These are phyloP conservation scores for Microctonus hyperodae DNA, from an alignment of 2,888 invertebrate genomes.

Conservation along the genomic window DNA sequence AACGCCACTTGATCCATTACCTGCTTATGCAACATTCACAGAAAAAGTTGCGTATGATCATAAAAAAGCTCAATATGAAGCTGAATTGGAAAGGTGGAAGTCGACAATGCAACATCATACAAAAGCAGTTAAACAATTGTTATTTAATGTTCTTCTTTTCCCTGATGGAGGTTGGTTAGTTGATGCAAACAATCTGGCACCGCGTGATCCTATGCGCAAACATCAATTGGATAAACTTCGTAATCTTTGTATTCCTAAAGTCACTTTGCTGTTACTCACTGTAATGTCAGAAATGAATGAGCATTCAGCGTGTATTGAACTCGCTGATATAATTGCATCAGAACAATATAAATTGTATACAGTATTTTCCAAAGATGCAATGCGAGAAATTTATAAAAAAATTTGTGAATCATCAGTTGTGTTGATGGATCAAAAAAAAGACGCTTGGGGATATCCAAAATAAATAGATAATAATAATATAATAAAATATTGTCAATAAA, in stretches of 20 bases:
- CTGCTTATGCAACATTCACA: conserved; percentile 75
- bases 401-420: conserved; percentile 80
- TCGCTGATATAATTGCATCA: conserved; percentile 81
- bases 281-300: conserved; percentile 80
- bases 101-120: conserved; percentile 76
- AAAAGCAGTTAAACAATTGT: conserved; percentile 76
- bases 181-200: conserved; percentile 69
- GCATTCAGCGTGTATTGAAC: conserved; percentile 76
- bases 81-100: conserved; percentile 81
- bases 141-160: conserved; percentile 88
- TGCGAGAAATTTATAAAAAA: conserved; percentile 78
- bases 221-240: conserved; percentile 80
- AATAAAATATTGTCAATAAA: conserved; percentile 3
- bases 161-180: conserved; percentile 91
- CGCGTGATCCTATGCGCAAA: conserved; percentile 67
- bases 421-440: conserved; percentile 77
- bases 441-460: conserved; percentile 79
- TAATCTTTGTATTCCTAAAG: conserved; percentile 84
- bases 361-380: conserved; percentile 79
- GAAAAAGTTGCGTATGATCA: conserved; percentile 91
- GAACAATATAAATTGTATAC: conserved; percentile 83
- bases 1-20: conserved; percentile 69
- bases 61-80: conserved; percentile 77
- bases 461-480: conserved; percentile 33
- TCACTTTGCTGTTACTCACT: conserved; percentile 78